Conservation (phyloP, 1,140 invertebrate species). For the Drosophila leontia region DNA sequence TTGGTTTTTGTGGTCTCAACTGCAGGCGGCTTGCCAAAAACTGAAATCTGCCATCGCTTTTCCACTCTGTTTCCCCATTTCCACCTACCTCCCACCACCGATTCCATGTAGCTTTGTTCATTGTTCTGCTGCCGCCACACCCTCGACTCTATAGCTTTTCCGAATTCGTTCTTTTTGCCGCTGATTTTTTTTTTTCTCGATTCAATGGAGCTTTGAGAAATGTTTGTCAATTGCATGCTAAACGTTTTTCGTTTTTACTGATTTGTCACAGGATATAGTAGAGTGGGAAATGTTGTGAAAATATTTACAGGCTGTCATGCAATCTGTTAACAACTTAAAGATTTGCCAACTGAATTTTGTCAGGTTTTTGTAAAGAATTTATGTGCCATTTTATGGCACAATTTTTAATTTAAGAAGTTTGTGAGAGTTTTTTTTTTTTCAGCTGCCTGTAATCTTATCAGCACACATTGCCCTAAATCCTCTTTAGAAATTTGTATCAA, state of each 20-base stretch:
- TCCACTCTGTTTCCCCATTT: slow-evolving; percentile 19
- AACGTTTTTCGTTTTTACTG: slow-evolving; percentile 39
- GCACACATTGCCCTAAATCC: slow-evolving; percentile 29
- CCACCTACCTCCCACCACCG: neutral
- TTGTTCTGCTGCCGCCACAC: slow-evolving; percentile 36
- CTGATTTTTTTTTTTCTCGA: slow-evolving; percentile 18
- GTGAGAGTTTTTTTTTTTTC: slow-evolving; percentile 12
- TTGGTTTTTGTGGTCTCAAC: slow-evolving; percentile 51
- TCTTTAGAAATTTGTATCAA: slow-evolving; percentile 25
- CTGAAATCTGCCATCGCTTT: slow-evolving; percentile 41
- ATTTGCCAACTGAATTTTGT: neutral
- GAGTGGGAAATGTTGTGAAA: slow-evolving; percentile 18
- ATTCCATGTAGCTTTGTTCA: slow-evolving; percentile 42
- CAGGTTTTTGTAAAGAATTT: neutral
- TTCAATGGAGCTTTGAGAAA: slow-evolving; percentile 50
- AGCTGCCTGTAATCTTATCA: neutral
- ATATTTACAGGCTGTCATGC: slow-evolving; percentile 22
- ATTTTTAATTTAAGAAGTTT: neutral
- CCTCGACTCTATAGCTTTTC: slow-evolving; percentile 18
- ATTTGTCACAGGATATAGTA: slow-evolving; percentile 39
- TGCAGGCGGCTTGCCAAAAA: slow-evolving; percentile 51
- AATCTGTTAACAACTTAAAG: slow-evolving; percentile 24
- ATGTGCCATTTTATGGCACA: neutral
- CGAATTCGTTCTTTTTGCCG: slow-evolving; percentile 10
- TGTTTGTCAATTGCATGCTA: slow-evolving; percentile 51